Evolutionary conservation across 1,140 invertebrate genomes (phyloP), one percentile per base, ranked within the genome.

Genomic region (Chymomyza costata): DNA sequence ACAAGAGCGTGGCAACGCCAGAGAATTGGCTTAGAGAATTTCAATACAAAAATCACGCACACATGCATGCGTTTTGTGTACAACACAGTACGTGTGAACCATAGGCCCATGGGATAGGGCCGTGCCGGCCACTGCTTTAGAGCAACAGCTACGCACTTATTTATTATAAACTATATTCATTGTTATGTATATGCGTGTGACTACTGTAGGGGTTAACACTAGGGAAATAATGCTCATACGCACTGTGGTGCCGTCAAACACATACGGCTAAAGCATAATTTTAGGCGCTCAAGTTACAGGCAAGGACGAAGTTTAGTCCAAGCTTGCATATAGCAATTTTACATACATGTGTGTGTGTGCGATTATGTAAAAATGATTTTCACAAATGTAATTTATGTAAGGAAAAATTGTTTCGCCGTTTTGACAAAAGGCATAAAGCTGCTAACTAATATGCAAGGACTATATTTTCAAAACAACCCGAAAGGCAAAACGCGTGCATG

Each of bases 331-430:
- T n/a, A n/a, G n/a, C n/a, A n/a, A n/a, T n/a, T n/a, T n/a, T n/a
- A n/a, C n/a, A n/a, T n/a, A n/a, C n/a, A 10, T 11, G 15, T 15
- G 47, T 35, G 21, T 6, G 18, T 19, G 52, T 15, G 18, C 6
- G 16, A 38, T 28, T 57, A 61, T 64, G 70, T 57, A 55, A 44
- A 65, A 80, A 71, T 71, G 67, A 71, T 80, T 78, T 80, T 80
- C 73, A 80, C 73, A 73, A 80, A 80, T 61, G 63, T 53, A 78
- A 80, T 71, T 64, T 65, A 71, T 78, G 71, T 71, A 57, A 44
- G 66, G 45, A 39, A 51, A 76, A 76, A 76, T 76, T 69, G 61
- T 69, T 76, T 62, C 49, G 61, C 46, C 66, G 61, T 60, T 63
- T 62, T 63, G 55, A 37, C 38, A 55, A 54, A 60, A 43, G 51